Base-by-base conservation (phyloP, 2,797 vertebrate genomes). In the Manis crassicaudata region DNA sequence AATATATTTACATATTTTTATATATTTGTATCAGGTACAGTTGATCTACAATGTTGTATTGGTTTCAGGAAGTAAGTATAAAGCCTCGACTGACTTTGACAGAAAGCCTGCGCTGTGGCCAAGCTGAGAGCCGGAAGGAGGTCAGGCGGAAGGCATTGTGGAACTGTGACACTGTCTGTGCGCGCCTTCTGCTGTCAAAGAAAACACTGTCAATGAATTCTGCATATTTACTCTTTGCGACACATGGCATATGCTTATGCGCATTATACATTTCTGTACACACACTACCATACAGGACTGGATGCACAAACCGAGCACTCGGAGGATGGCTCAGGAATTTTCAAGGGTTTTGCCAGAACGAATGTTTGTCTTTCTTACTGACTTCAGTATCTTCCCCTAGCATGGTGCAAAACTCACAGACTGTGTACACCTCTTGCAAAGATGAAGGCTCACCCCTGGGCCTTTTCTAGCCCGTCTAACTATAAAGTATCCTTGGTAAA, bases 331-430 rank as follows among this genome's bases (percentile, higher is more conserved):
- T 50, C 40, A 10, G 37, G 46, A 40, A 65, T 17, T 18, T 27
- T 16, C 50, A 29, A 67, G 75, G 50, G 67, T 88, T 50, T 18
- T 6, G 4, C 32, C 9, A 7, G 3, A 14, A 11, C 46, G 52
- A 75, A 35, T 11, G 29, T 43, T 11, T 52, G 23, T 29, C 11
- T 67, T 68, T 50, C 58, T 63, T 1, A 0, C 35, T 7, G 8
- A 21, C 65, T 18, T n/a, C 6, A 21, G 43, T 20, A 3, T 82
- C 65, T 56, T 10, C 10, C 10, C 68, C 40, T 6, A 5, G 35
- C 0, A 0, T 9, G n/a, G 56, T 0, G 5, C 2, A 13, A 25
- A 6, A 5, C 9, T 56, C 13, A 1, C 14, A 16, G 3, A 20
- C 35, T 1, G 3, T 10, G 14, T 7, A 16, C 11, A 35, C 21